Evolutionary conservation across 2,113 vertebrate species (phyloP), one percentile per base, ranked within the genome.

Genomic region (Crotalus horridus): DNA sequence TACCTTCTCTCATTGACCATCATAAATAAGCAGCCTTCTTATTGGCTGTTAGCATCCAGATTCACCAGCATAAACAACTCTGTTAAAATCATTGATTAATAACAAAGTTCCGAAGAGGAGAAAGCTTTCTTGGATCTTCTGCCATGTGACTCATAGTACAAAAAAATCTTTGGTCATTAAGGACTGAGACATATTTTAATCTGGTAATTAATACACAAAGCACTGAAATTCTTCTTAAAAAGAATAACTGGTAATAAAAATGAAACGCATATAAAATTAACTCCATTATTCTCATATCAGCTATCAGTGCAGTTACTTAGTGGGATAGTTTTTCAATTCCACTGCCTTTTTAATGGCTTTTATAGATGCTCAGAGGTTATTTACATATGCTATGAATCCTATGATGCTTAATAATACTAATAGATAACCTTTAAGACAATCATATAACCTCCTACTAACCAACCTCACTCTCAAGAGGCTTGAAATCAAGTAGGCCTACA

Each of bases 401-500:
- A 9, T 92, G 87, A 74, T 93, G 89, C 74, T 93, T 86, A 21
- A 90, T 89, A 54, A 85, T 81, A 88, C 85, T 93, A 13, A 91
- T 81, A 91, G 26, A 81, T 90, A 95, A 94, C 94, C 93, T 96
- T 92, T 0, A 0, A 17, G 54, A 93, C 93, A 92, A 33, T 81
- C 33, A 81, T 81, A 21, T 81, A 43, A 81, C 74, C 74, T 81
- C 33, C 55, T 93, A 46, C 7, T 55, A 90, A 54, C 54, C 54
- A 94, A 92, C 91, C 88, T 96, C 69, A 94, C 93, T 94, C 95
- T 97, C 94, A 91, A 89, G 96, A 95, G 93, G 48, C 92, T 96
- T 95, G 95, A 96, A 97, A 94, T 97, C 96, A 96, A 24, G 90
- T 95, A 95, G 95, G 95, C 95, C 95, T 96, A 96, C 88, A 59